These are phyloP conservation scores for Spinus olivaceus DNA, from an alignment of 2,797 vertebrate genomes.

Conservation along the genomic window DNA sequence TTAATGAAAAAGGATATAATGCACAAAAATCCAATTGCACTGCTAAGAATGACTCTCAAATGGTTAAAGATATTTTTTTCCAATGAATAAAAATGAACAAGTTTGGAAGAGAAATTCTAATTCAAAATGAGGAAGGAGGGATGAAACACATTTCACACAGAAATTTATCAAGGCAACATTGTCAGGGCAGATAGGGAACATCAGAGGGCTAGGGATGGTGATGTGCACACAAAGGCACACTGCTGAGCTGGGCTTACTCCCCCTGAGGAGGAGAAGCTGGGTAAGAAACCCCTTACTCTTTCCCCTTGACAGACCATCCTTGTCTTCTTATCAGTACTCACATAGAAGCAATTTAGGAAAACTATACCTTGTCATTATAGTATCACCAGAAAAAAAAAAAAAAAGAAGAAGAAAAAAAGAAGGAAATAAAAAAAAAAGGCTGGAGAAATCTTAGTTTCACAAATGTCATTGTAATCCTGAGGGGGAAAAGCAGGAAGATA, in stretches of 20 bases:
- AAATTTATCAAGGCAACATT: neutral
- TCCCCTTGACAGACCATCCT: neutral
- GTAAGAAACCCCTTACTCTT: neutral
- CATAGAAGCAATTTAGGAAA: neutral
- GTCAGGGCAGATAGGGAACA: neutral
- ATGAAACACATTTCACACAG: constrained; percentile 55
- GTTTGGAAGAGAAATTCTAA: constrained; percentile 42
- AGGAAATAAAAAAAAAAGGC: neutral
- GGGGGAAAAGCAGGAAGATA: neutral
- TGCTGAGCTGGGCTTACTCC: neutral
- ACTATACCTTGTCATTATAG: neutral
- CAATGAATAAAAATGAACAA: constrained; percentile 37
- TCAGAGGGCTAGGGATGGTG: neutral
- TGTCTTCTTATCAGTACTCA: neutral
- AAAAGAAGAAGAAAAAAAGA: too few species aligned
- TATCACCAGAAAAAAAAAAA: neutral
- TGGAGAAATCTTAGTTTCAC: neutral
- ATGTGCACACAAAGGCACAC: neutral
- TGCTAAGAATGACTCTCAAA: constrained; percentile 23
- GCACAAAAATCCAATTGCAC: constrained; percentile 47
- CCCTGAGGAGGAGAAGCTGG: neutral
- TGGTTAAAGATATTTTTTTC: constrained; percentile 37
- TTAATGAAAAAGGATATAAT: constrained; percentile 36
- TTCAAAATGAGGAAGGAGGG: constrained; percentile 37
- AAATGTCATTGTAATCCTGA: neutral